Percentiles rank a stretch among this genome's conserved stretches.
Evolutionary conservation across 1,140 invertebrate species (phyloP).

Genomic region (Drosophila kikkawai): DNA sequence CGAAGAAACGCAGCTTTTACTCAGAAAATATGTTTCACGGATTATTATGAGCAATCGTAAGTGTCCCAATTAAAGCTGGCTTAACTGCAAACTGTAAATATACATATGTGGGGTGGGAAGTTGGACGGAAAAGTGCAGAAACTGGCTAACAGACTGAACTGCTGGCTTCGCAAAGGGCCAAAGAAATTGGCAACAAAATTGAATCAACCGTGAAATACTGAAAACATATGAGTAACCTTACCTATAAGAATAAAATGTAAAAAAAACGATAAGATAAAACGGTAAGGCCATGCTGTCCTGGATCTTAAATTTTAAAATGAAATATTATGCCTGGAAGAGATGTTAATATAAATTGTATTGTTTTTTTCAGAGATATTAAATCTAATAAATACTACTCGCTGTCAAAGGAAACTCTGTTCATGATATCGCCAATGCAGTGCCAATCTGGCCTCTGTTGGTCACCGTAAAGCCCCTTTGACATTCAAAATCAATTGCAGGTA

Average conservation of each 20-base stretch:
- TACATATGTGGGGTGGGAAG: not conserved
- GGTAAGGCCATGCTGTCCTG: not conserved
- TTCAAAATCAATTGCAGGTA: conserved; percentile 27
- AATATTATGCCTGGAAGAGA: not conserved
- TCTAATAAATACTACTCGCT: not conserved
- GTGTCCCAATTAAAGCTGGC: not conserved
- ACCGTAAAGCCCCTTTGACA: conserved; percentile 18
- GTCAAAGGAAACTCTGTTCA: not conserved
- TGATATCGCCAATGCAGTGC: not conserved
- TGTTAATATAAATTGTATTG: not conserved
- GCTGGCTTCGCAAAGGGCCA: conserved; percentile 1
- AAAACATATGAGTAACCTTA: not conserved
- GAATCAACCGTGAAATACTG: not conserved
- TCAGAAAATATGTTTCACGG: not conserved
- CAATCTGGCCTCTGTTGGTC: conserved; percentile 6
- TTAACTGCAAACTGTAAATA: not conserved
- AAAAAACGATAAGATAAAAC: not conserved
- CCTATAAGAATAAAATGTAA: not conserved
- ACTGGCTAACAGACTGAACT: not conserved
- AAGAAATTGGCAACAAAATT: conserved; percentile 5
- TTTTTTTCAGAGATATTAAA: not conserved
- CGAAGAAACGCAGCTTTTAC: not conserved
- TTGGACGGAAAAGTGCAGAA: not conserved
- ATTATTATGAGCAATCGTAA: conserved; percentile 7
- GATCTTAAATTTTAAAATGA: not conserved